A percentile compares a stretch with the other conserved stretches of the same genome.
Evolutionary conservation across 1,140 invertebrate species (phyloP).

Genomic region (Asobara japonica): DNA sequence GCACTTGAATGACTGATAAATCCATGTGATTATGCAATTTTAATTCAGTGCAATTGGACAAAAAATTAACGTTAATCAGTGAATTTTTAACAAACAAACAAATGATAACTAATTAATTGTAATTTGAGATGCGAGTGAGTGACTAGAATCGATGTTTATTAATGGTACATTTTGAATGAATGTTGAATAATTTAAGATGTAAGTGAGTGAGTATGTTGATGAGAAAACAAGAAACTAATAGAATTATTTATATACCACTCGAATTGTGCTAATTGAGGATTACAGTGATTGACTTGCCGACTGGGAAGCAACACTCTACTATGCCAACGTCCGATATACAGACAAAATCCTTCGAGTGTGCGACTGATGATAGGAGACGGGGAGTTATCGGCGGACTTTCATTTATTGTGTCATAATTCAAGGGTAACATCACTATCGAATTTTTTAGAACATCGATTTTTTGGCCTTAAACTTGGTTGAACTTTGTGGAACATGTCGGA

Average conservation of each 20-base stretch:
- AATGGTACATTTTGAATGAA: conserved; percentile 17
- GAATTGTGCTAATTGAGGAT: conserved; percentile 21
- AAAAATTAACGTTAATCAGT: background rate
- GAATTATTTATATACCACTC: background rate
- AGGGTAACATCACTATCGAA: too few relatives aligned
- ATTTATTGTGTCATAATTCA: background rate
- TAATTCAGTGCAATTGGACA: background rate
- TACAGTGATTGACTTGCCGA: conserved; percentile 14
- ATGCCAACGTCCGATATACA: background rate
- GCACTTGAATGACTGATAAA: background rate
- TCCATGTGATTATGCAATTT: background rate
- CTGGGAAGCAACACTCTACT: background rate
- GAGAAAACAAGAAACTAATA: background rate
- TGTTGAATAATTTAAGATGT: background rate
- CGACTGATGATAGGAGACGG: background rate
- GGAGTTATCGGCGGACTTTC: background rate
- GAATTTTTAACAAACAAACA: conserved; percentile 1
- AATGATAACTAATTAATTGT: conserved; percentile 10
- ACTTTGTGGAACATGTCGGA: too few relatives aligned
- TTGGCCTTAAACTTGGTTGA: too few relatives aligned
- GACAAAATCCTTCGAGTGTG: background rate
- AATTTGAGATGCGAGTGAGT: conserved; percentile 18
- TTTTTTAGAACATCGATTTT: too few relatives aligned
- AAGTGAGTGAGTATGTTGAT: conserved; percentile 13
- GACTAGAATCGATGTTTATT: conserved; percentile 24